phyloP scores from a whole-genome alignment of 2,888 invertebrate genomes.

The Nemapogon koenigi region DNA sequence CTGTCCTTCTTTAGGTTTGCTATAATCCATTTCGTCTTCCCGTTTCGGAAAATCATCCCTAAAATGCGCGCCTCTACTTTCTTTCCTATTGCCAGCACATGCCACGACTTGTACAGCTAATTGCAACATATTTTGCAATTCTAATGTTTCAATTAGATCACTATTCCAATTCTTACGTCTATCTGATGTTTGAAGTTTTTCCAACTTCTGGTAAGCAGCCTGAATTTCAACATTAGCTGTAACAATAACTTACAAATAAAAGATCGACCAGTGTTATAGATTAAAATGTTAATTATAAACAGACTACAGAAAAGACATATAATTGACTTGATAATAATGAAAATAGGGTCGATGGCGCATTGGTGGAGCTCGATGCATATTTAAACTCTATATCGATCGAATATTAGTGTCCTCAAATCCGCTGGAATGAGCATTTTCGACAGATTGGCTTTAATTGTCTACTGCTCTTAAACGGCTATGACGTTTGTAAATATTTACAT shows the following conservation, averaged over 20 bases:
- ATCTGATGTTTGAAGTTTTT: slow-evolving; percentile 78
- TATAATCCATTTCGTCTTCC: slow-evolving; percentile 91
- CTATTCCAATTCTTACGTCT: slow-evolving; percentile 89
- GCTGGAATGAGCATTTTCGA: too few relatives aligned
- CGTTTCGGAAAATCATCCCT: slow-evolving; percentile 93
- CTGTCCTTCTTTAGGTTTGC: slow-evolving; percentile 86
- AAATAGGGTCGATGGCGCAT: too few relatives aligned
- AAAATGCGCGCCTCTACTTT: slow-evolving; percentile 98
- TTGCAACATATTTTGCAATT: slow-evolving; percentile 94
- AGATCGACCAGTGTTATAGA: too few relatives aligned
- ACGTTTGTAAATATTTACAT: too few relatives aligned
- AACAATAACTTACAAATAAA: slow-evolving; percentile 4
- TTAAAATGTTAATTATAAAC: too few relatives aligned
- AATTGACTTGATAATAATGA: too few relatives aligned
- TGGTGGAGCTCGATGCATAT: too few relatives aligned
- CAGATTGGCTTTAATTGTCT: too few relatives aligned
- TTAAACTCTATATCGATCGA: too few relatives aligned
- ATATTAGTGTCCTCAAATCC: too few relatives aligned
- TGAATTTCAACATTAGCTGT: slow-evolving; percentile 65
- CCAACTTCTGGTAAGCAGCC: slow-evolving; percentile 73
- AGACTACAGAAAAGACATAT: too few relatives aligned
- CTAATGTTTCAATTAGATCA: slow-evolving; percentile 92
- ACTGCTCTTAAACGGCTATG: too few relatives aligned
- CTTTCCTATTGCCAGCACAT: slow-evolving; percentile 89
- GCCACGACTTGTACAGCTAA: slow-evolving; percentile 89